phyloP scores from a whole-genome alignment of 2,113 vertebrate genomes.

The Pogonocichla stellata region DNA sequence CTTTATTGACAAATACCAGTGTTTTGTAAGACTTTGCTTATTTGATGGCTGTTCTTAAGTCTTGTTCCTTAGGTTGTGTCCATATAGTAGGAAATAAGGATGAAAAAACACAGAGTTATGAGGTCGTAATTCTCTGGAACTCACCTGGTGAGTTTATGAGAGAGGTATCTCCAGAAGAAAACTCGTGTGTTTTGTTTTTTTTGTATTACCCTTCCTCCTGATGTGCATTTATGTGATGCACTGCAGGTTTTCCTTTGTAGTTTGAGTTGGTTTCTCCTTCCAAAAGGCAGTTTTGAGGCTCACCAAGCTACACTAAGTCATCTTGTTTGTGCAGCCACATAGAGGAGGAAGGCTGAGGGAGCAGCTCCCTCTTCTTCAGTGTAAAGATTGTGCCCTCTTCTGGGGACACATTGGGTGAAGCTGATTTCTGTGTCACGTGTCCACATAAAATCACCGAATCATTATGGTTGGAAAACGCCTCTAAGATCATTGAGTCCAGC shows the following conservation, averaged over 20 bases:
- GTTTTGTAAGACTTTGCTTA: background rate
- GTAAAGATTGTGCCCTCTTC: background rate
- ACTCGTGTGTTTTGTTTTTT: background rate
- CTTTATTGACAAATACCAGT: background rate
- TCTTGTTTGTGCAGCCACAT: background rate
- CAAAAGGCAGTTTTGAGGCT: background rate
- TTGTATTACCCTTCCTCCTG: background rate
- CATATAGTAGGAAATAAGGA: background rate
- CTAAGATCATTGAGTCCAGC: background rate
- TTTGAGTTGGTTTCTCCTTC: background rate
- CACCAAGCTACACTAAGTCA: background rate
- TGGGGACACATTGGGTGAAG: fast-evolving
- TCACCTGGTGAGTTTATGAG: background rate
- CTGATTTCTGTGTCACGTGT: background rate
- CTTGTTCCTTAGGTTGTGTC: background rate
- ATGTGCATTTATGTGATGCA: background rate
- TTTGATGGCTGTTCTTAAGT: background rate
- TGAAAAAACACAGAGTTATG: background rate
- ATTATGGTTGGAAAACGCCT: background rate
- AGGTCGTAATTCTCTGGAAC: background rate
- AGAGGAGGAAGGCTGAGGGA: background rate
- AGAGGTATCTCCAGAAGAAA: background rate
- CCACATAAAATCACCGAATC: background rate
- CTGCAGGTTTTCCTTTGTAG: background rate
- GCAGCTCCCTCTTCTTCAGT: background rate